Percentiles rank a stretch among this genome's conserved stretches.
These are phyloP conservation scores for Calonectris borealis DNA, from an alignment of 2,113 vertebrate genomes.

Conservation along the genomic window DNA sequence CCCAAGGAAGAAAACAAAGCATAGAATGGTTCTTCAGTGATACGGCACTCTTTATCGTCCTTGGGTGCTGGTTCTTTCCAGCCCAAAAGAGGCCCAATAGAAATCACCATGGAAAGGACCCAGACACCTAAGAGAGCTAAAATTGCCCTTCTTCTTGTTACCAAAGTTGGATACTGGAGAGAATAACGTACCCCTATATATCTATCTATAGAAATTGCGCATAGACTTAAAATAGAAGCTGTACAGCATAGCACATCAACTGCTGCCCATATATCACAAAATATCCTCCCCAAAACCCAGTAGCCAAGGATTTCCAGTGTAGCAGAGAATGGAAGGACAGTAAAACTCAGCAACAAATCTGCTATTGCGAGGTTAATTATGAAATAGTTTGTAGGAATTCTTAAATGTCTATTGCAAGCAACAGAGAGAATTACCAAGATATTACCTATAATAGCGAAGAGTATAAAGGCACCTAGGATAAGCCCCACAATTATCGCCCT, in stretches of 20 bases:
- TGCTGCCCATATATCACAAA: constrained; percentile 97
- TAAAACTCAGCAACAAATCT: constrained; percentile 92
- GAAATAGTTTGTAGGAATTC: constrained; percentile 96
- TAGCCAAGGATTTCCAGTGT: constrained; percentile 88
- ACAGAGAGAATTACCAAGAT: constrained; percentile 96
- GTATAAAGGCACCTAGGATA: constrained; percentile 92
- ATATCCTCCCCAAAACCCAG: constrained; percentile 93
- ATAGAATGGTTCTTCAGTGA: constrained; percentile 95
- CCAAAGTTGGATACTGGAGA: constrained; percentile 90
- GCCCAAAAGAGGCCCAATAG: constrained; percentile 94
- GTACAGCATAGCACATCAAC: constrained; percentile 97
- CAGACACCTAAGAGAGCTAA: constrained; percentile 91
- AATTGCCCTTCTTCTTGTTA: constrained; percentile 89
- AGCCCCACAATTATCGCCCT: constrained; percentile 88
- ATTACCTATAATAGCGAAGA: constrained; percentile 93
- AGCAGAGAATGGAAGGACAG: constrained; percentile 92
- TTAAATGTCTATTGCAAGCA: constrained; percentile 94
- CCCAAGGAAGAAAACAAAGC: constrained; percentile 95
- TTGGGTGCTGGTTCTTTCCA: constrained; percentile 93
- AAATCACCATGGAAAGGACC: constrained; percentile 92
- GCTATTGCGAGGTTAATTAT: constrained; percentile 96
- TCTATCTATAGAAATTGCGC: constrained; percentile 96
- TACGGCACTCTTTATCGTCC: constrained; percentile 86
- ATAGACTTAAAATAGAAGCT: constrained; percentile 94
- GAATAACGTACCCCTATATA: constrained; percentile 95